phyloP scores from a whole-genome alignment of 2,888 invertebrate species.

The Odontothrips loti region DNA sequence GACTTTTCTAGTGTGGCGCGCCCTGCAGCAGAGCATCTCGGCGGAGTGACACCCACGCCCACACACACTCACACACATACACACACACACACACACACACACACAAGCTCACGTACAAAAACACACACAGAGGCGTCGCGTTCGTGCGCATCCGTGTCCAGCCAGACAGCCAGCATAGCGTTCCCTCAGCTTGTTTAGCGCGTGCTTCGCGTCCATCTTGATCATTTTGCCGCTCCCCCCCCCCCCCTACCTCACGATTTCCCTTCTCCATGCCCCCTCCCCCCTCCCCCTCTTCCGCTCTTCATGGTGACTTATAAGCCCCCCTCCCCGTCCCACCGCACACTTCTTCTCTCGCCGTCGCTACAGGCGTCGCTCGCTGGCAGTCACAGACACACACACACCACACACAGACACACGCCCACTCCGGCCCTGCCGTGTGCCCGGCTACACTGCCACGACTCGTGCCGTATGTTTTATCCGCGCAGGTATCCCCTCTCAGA shows the following conservation, averaged over 20 bases:
- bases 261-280: neutral
- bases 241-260: neutral
- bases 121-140: too few species aligned
- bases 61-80: too few species aligned
- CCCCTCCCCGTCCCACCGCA: neutral
- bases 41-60: too few species aligned
- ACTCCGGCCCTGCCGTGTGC: neutral
- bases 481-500: too few species aligned
- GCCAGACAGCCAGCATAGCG: neutral
- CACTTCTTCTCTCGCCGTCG: neutral
- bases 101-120: too few species aligned
- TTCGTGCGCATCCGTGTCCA: too few species aligned
- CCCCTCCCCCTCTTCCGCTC: neutral
- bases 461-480: too few species aligned
- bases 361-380: neutral
- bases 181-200: neutral
- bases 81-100: too few species aligned
- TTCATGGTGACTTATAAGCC: neutral
- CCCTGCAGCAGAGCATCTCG: too few species aligned
- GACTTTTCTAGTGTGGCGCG: too few species aligned
- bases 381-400: neutral
- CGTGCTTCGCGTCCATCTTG: conserved; percentile 1
- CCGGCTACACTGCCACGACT: too few species aligned
- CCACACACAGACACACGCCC: neutral
- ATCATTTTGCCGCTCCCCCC: neutral